Percentiles rank a stretch among this genome's conserved stretches.
These are phyloP conservation scores for Papilio elwesi DNA, from an alignment of 2,888 invertebrate genomes.

Conservation along the genomic window DNA sequence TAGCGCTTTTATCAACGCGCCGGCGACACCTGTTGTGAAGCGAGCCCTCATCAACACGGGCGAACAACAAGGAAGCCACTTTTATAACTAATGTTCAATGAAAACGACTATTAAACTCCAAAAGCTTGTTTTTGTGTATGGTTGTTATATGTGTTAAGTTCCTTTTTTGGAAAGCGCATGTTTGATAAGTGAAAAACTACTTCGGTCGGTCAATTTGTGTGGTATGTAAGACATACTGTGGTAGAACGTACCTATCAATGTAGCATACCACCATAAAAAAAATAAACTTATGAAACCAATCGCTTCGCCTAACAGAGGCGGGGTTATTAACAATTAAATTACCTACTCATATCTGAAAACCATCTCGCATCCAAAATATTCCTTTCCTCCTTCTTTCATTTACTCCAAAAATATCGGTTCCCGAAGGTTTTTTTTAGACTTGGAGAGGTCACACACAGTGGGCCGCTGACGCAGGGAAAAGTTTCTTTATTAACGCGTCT, in stretches of 20 bases:
- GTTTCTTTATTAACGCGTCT: constrained; percentile 17
- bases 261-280: no score
- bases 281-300: no score
- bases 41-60: constrained; percentile 25
- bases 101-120: neutral
- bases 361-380: no score
- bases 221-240: no score
- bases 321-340: no score
- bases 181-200: no score
- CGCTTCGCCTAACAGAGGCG: no score
- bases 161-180: no score
- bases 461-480: neutral
- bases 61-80: neutral
- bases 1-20: constrained; percentile 48
- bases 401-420: neutral
- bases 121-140: neutral
- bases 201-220: no score
- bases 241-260: no score
- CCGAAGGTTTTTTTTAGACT: neutral
- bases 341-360: no score
- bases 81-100: neutral
- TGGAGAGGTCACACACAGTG: neutral
- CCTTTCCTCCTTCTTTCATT: neutral
- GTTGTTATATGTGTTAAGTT: no score
- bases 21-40: constrained; percentile 65